phyloP scores from a whole-genome alignment of 2,113 vertebrate species.

The Lucifuga dentata region DNA sequence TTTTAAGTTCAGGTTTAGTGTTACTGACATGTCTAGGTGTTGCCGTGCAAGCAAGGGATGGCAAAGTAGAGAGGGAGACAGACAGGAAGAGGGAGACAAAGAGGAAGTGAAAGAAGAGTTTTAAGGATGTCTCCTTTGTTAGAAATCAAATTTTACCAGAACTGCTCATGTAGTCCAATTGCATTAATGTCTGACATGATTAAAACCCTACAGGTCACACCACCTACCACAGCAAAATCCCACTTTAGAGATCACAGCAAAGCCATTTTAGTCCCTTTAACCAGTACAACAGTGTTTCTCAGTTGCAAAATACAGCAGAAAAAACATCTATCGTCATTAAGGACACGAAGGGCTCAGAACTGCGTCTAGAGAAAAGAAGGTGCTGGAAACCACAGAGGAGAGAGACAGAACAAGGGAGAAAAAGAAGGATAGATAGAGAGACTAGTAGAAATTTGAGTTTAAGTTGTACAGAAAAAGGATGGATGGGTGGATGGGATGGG shows the following conservation, averaged over 20 bases:
- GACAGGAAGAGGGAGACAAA: constrained; percentile 6
- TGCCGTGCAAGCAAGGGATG: constrained; percentile 23
- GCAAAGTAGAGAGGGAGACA: constrained; percentile 3
- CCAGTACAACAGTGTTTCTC: constrained; percentile 44
- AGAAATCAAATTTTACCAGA: constrained; percentile 27
- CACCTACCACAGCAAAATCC: constrained; percentile 7
- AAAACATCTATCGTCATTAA: too few relatives aligned
- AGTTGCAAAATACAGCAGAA: constrained; percentile 20
- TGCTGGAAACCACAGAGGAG: constrained; percentile 42
- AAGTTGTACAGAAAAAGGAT: constrained; percentile 1
- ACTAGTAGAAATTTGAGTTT: background rate
- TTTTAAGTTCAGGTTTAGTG: constrained; percentile 63
- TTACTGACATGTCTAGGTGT: constrained; percentile 44
- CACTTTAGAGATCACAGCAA: constrained; percentile 38
- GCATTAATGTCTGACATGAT: constrained; percentile 18
- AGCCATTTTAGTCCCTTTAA: constrained; percentile 30
- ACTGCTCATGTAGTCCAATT: background rate
- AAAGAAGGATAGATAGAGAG: background rate
- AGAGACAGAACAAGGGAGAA: constrained; percentile 1
- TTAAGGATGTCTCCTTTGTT: constrained; percentile 32
- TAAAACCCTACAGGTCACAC: constrained; percentile 23
- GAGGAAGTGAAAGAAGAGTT: constrained; percentile 24
- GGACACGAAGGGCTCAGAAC: too few relatives aligned
- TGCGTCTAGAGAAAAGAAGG: constrained; percentile 38
- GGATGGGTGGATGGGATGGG: constrained; percentile 37